Evolutionary conservation across 2,113 vertebrate species (phyloP).

Genomic region (Anolis sagrei): DNA sequence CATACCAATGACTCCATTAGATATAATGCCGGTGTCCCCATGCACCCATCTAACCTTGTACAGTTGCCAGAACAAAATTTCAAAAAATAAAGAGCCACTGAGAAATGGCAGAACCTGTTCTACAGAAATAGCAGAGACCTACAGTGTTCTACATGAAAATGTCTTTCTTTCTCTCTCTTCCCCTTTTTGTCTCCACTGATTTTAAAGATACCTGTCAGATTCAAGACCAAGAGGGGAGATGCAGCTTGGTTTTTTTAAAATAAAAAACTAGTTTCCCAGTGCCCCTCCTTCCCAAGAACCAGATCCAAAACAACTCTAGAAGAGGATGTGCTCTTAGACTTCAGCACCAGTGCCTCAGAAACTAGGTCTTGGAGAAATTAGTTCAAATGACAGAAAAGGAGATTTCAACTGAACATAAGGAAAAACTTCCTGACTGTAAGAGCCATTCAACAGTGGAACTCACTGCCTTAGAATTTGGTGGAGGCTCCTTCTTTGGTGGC

Average conservation of each 20-base stretch:
- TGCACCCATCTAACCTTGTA: neutral
- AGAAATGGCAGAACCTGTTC: neutral
- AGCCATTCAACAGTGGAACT: too few relatives aligned
- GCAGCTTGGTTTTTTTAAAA: neutral
- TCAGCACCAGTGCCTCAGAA: too few relatives aligned
- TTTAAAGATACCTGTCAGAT: neutral
- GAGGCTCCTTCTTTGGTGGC: too few relatives aligned
- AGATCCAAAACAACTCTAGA: neutral
- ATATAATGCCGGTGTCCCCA: slow-evolving; percentile 18
- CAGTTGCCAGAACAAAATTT: neutral
- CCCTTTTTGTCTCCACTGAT: too few relatives aligned
- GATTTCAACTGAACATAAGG: too few relatives aligned
- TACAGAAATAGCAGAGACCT: neutral
- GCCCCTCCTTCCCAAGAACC: too few relatives aligned
- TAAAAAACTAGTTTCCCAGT: too few relatives aligned
- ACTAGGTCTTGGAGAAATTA: too few relatives aligned
- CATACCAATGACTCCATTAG: neutral
- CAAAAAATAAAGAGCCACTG: neutral
- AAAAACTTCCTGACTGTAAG: too few relatives aligned
- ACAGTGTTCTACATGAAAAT: neutral
- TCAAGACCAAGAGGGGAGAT: neutral
- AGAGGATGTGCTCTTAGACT: neutral
- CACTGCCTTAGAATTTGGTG: too few relatives aligned
- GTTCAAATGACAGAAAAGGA: too few relatives aligned
- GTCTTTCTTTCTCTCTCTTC: too few relatives aligned